Evolutionary conservation across 2,113 vertebrate species (phyloP), one percentile per base, ranked within the genome.

Genomic region (Columba livia): DNA sequence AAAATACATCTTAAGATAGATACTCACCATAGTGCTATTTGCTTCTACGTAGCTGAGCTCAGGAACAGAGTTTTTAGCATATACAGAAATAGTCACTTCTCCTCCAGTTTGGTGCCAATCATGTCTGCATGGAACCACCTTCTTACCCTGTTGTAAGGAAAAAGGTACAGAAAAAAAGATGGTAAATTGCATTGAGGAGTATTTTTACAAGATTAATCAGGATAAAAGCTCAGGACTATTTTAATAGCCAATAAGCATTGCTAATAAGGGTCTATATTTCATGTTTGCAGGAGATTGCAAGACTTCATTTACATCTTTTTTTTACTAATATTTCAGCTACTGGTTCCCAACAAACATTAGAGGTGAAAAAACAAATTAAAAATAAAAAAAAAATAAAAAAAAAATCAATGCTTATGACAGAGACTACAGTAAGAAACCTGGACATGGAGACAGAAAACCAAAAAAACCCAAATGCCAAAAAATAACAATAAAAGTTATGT

Each of bases 81-180:
- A 99, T 64, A 99, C 98, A 31, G 99, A 99, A 97, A 99, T 98
- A 87, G 98, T 99, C 88, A 99, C 99, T 97, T 99, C 99, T 50
- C 98, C 94, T 58, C 99, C 99, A 10, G 99, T 99, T 94, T 99
- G 99, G 96, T 99, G 99, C 99, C 99, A 99, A 94, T 99, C 99
- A 70, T 99, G 99, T 87, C 99, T 98, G 97, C 99, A 99, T 0
- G 99, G 98, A 80, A 99, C 98, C 79, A 99, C 97, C 89, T 99
- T 99, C 60, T 99, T 99, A 70, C 98, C 98, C 99, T 99, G 70
- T 8, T 84, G 5, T 47, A 50, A 75, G 12, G 16, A 60, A 85
- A 81, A 75, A 62, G 34, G 26, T 29, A 74, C 2, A 25, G 70
- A 26, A 51, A 44, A 51, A 74, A 19, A 42, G 11, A 42, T 5